Conservation (phyloP, 2,113 vertebrate genomes). For the human (Homo sapiens) region GRCh38 chr4:156924001-156924500, state of each 20-base stretch:
- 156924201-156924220: neutral
- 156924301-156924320: neutral
- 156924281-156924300: neutral
- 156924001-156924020: neutral
- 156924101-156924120: neutral
- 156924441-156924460: neutral
- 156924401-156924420: neutral
- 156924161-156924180: neutral
- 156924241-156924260: neutral
- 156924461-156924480: neutral
- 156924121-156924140: neutral
- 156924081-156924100: neutral
- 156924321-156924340: neutral
- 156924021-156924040: neutral
- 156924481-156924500: neutral
- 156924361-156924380: neutral
- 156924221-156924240: neutral
- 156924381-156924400: neutral
- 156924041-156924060: neutral
- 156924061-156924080: neutral
- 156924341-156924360: neutral
- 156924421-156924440: neutral
- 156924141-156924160: neutral
- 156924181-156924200: constrained; percentile 35
- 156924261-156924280: neutral